Evolutionary conservation across 2,113 vertebrate species (phyloP), one percentile per base, ranked within the genome.

Genomic region (Pygathrix nemaeus): DNA sequence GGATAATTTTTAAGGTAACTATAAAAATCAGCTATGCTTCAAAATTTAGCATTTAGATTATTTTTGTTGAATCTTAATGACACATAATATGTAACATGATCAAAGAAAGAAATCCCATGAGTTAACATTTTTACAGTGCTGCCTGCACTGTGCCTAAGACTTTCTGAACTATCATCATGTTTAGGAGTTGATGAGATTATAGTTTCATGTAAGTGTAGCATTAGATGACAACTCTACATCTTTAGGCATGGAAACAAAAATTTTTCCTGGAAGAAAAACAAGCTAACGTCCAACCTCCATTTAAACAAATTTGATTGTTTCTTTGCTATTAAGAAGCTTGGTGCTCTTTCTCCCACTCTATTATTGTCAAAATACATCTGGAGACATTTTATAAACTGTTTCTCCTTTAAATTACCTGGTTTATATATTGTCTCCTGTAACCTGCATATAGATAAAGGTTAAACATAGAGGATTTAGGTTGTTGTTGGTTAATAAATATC

Each of bases 311-410:
- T 55, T 90, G 64, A 64, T n/a, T 68, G 88, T 88, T 91, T 79
- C 50, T 95, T 83, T 93, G 68, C 25, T 90, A 72, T 88, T 87
- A 94, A 64, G 68, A 87, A 94, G 85, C 8, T 52, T 92, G 30
- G 21, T 86, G 35, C 38, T 75, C 48, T 78, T 90, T 88, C 25
- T 70, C 55, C 55, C 6, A 83, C 50, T 80, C 70, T 85, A 21
- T 87, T 78, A 81, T 16, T 86, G 68, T 92, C 75, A 55, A 93
- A 97, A 81, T 90, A 88, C 43, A 93, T 30, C 76, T 92, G 88
- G 43, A 96, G 30, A 83, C 6, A 38, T 1, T 70, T 91, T 76
- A 64, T 94, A 18, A 79, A 78, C 59, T 55, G 68, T 94, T 81
- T 78, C 48, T 76, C 35, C 81, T 86, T 85, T 48, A 75, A 72